Base-by-base conservation (phyloP, 2,113 vertebrate genomes). In the Sitta europaea region DNA sequence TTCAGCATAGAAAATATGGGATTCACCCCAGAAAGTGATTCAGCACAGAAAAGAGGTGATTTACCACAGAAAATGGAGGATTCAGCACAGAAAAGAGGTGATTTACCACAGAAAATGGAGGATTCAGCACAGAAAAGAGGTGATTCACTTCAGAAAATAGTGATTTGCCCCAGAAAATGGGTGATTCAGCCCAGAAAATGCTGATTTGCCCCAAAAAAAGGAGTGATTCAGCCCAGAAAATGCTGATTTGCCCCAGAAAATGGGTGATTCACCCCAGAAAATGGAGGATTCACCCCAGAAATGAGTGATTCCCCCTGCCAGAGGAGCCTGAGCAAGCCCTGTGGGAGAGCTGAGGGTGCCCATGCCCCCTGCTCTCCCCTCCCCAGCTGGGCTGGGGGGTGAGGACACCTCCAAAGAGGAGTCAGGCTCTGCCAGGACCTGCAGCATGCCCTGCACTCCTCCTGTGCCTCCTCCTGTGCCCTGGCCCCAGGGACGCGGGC, bases 361-460 rank as follows among this genome's bases (percentile, higher is more conserved):
- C 59, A 23, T 3, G 22, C 20, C 73, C 8, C 1, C 4, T 45
- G 45, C 47, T 57, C 12, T n/a, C n/a, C n/a, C n/a, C n/a, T n/a
- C n/a, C n/a, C n/a, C n/a, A n/a, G n/a, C n/a, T n/a, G n/a, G n/a
- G n/a, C n/a, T n/a, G n/a, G n/a, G n/a, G n/a, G n/a, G n/a, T n/a
- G n/a, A n/a, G n/a, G n/a, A n/a, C n/a, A n/a, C n/a, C n/a, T n/a
- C n/a, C 31, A 11, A 4, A 29, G 47, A 43, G n/a, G 43, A n/a
- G n/a, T n/a, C n/a, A n/a, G n/a, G n/a, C 38, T 75, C n/a, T 29
- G 1, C 1, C 10, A 17, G 40, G 33, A 19, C 25, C 48, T 35
- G 12, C 14, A 0, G 12, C 2, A 0, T 6, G 33, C 11, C 84
- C 25, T 29, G 19, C 3, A 0, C 11, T n/a, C n/a, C n/a, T n/a